These are phyloP conservation scores for Pelecanoides urinatrix DNA, from an alignment of 2,113 vertebrate species.

Conservation along the genomic window DNA sequence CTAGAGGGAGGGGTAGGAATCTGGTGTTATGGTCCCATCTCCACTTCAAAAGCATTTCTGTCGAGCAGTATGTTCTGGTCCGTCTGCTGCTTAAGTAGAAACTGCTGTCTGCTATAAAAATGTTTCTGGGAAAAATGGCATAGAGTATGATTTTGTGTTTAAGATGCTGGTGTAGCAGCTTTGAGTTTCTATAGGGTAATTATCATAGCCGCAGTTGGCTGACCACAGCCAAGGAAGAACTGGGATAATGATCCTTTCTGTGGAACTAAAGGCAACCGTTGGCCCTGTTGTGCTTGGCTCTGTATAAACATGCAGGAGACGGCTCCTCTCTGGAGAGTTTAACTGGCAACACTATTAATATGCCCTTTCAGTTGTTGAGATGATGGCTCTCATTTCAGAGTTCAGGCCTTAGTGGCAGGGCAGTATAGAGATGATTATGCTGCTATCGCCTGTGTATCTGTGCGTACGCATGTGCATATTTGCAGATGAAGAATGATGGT, in stretches of 20 bases:
- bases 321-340: background rate
- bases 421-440: background rate
- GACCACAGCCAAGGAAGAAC: background rate
- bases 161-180: slow-evolving; percentile 18
- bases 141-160: background rate
- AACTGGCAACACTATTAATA: background rate
- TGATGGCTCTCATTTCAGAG: background rate
- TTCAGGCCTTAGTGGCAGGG: background rate
- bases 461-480: background rate
- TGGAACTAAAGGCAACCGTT: background rate
- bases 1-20: background rate
- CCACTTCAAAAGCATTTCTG: slow-evolving; percentile 13
- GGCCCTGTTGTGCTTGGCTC: background rate
- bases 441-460: background rate
- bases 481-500: background rate
- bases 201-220: background rate
- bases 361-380: background rate
- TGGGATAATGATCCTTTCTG: background rate
- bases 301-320: background rate
- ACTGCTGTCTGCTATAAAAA: slow-evolving; percentile 13
- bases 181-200: background rate
- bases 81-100: slow-evolving; percentile 24
- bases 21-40: background rate
- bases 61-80: slow-evolving; percentile 6
- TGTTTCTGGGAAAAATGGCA: background rate